Conservation (phyloP, 2,888 invertebrate genomes). For the Melipona beecheii region DNA sequence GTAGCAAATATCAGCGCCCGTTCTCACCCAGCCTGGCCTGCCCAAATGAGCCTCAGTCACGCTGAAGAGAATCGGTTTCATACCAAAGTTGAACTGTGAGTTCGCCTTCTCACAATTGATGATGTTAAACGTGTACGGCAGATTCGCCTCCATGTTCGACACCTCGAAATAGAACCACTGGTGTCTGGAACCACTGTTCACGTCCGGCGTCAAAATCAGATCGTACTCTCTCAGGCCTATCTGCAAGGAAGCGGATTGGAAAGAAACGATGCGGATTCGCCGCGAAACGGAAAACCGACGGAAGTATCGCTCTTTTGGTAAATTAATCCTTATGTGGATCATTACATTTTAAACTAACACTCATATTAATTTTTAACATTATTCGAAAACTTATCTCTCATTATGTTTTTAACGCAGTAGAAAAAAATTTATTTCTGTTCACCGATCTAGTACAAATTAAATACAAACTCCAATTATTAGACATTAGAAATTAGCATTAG, state of each 20-base stretch:
- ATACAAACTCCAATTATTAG: too few relatives aligned
- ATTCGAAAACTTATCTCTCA: too few relatives aligned
- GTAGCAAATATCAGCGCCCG: slow-evolving; percentile 92
- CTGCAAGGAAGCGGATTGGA: slow-evolving; percentile 84
- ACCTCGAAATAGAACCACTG: slow-evolving; percentile 97
- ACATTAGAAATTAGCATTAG: too few relatives aligned
- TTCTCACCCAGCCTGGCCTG: slow-evolving; percentile 89
- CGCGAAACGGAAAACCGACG: not conserved
- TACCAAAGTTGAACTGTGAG: slow-evolving; percentile 94
- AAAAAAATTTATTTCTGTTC: too few relatives aligned
- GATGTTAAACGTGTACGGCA: slow-evolving; percentile 92
- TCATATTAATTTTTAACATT: too few relatives aligned
- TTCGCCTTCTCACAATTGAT: slow-evolving; percentile 94
- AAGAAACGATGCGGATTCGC: slow-evolving; percentile 36
- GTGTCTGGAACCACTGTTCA: slow-evolving; percentile 91
- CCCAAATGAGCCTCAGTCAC: slow-evolving; percentile 88
- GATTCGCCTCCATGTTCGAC: slow-evolving; percentile 89
- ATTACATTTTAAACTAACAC: too few relatives aligned
- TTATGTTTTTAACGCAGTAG: too few relatives aligned
- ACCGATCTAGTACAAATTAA: too few relatives aligned
- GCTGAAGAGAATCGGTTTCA: slow-evolving; percentile 95
- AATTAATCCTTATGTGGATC: not conserved
- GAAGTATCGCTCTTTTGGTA: not conserved
- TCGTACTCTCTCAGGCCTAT: slow-evolving; percentile 92
- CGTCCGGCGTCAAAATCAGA: slow-evolving; percentile 92